Base-by-base conservation (phyloP, 2,797 vertebrate species). In the Crenuchus spilurus region DNA sequence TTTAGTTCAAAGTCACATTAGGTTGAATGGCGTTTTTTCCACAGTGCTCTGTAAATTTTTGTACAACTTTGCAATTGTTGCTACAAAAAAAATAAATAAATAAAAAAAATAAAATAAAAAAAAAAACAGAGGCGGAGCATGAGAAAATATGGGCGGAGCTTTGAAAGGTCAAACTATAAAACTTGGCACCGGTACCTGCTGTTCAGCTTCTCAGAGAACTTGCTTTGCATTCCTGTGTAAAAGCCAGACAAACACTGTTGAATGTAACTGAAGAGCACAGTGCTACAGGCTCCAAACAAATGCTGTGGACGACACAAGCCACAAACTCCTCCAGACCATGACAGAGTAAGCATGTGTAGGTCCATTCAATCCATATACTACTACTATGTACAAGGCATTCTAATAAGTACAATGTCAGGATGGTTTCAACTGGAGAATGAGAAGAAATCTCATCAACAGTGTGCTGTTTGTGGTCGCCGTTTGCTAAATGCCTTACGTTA, bases 221-320 rank as follows among this genome's bases (percentile, higher is more conserved):
- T 51, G 51, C 20, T 63, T 63, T 30, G 41, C 24, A 13, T 26
- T 41, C 22, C 54, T 31, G 52, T 58, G 54, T 28, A 22, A 33
- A 13, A 67, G 51, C 62, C 55, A 73, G 49, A 42, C 55, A 39
- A 61, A 69, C 54, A 64, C 30, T 49, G 14, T 64, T 78, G 79
- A 77, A 74, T 80, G 75, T 77, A 77, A 70, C 24, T 60, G 37
- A 26, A 13, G 35, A 41, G 58, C 41, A 22, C 58, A 61, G 37
- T 11, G 22, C 37, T 6, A n/a, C 46, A 51, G 41, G 16, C 39
- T 2, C 6, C 2, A 31, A 60, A 48, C 13, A 39, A 51, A 52
- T 67, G 63, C 44, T 33, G 31, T 39, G 57, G 46, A 16, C 1
- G 24, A 57, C 10, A 26, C 22, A 3, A 6, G 26, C 10, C 69